phyloP scores from a whole-genome alignment of 2,888 invertebrate genomes.

The Torymus tubicola region DNA sequence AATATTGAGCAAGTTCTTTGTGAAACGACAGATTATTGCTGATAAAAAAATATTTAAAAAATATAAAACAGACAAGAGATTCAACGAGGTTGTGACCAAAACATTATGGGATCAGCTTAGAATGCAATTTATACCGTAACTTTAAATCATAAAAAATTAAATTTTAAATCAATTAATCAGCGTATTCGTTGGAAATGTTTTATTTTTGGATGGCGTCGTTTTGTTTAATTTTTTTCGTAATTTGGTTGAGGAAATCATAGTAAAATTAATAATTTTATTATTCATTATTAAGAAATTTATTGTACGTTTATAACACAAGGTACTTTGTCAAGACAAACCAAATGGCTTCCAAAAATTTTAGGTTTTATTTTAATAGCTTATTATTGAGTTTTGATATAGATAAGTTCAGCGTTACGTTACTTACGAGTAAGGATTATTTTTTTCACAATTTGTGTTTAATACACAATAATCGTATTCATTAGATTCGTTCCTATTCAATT shows the following conservation, averaged over 20 bases:
- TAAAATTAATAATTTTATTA: constrained; percentile 7
- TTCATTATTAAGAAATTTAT: constrained; percentile 13
- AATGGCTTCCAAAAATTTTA: constrained; percentile 32
- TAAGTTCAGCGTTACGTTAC: no score
- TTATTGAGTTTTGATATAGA: no score
- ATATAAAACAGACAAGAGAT: constrained; percentile 42
- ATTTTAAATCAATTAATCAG: constrained; percentile 17
- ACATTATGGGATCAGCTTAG: constrained; percentile 74
- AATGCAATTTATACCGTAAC: constrained; percentile 71
- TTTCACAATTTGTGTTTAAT: no score
- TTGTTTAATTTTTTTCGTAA: not conserved
- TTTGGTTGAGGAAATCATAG: constrained; percentile 2
- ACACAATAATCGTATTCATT: no score
- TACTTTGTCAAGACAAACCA: constrained; percentile 6
- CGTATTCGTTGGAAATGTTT: constrained; percentile 22
- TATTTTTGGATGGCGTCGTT: not conserved
- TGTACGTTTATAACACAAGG: constrained; percentile 5
- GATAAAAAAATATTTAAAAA: constrained; percentile 28
- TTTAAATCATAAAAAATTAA: constrained; percentile 39
- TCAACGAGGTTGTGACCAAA: constrained; percentile 74
- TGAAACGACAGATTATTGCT: constrained; percentile 21
- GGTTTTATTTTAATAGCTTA: not conserved
- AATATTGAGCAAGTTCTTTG: constrained; percentile 45
- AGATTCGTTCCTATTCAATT: no score
- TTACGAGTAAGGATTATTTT: no score